Evolutionary conservation across 1,140 invertebrate genomes (phyloP).

Genomic region (Zaprionus vittiger): DNA sequence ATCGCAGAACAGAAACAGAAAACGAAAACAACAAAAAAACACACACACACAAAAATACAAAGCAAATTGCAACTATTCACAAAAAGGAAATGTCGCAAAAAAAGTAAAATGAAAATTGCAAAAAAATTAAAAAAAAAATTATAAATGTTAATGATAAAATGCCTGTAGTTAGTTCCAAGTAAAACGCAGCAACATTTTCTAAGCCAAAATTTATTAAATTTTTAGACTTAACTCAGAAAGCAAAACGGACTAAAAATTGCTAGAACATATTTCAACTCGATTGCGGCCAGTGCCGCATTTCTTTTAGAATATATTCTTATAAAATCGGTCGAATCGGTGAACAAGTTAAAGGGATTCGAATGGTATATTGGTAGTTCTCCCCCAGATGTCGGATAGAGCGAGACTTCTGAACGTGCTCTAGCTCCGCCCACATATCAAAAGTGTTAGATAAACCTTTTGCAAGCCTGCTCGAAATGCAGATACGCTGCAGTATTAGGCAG

Average conservation of each 20-base stretch:
- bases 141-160: constrained; percentile 12
- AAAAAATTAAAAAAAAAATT: background rate
- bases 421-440: background rate
- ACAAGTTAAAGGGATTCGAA: constrained; percentile 7
- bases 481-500: background rate
- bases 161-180: constrained; percentile 80
- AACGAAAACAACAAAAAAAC: background rate
- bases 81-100: constrained; percentile 18
- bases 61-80: constrained; percentile 55
- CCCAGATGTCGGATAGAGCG: no score
- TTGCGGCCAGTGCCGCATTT: constrained; percentile 17
- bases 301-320: constrained; percentile 2
- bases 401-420: background rate
- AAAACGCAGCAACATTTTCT: constrained; percentile 67
- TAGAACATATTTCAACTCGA: constrained; percentile 27
- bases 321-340: constrained; percentile 30
- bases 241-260: constrained; percentile 33
- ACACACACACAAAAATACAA: constrained; percentile 14
- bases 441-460: background rate
- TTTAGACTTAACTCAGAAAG: constrained; percentile 63
- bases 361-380: background rate
- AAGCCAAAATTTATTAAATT: constrained; percentile 81
- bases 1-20: constrained; percentile 57
- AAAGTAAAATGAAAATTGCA: constrained; percentile 16
- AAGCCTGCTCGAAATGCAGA: background rate